Base-by-base conservation (phyloP, 2,888 invertebrate genomes). In the Drosophila pegasa region DNA sequence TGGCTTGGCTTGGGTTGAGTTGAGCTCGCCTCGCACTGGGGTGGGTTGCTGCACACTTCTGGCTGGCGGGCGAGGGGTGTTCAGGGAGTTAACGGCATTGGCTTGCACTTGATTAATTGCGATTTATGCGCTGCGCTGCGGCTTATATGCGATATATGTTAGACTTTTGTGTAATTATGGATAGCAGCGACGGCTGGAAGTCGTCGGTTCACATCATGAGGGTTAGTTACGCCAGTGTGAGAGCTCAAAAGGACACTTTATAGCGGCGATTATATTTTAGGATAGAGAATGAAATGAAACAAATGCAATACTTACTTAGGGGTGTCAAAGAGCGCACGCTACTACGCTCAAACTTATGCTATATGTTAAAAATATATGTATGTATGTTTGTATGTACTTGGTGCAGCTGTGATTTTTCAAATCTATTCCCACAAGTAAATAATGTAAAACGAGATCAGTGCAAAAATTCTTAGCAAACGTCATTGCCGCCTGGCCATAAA, bases 31-130 rank as follows among this genome's bases (percentile, higher is more conserved):
- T 29, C 18, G 54, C 18, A 35, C 33, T 54, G 48, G 37, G 48
- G 57, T 71, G 75, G 71, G 75, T 75, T 52, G 58, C 38, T 35
- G 55, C 33, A n/a, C n/a, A n/a, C n/a, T n/a, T n/a, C n/a, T n/a
- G n/a, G 16, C 10, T 18, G 14, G 37, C 27, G 12, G 14, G 43
- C 16, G n/a, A 52, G 58, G 41, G 58, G 40, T 59, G 71, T 16
- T 56, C 43, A 31, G 74, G 56, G 75, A 75, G 58, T 79, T 59
- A 75, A 75, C 73, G 81, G 82, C 79, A 84, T 87, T 85, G 85
- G 83, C 87, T 85, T 85, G 85, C 87, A 85, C 87, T 87, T 85
- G 85, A 85, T 85, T 87, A 85, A 85, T 85, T 85, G 86, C 87
- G 86, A 85, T 84, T 84, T 84, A 87, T 82, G 81, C 79, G 79